phyloP scores from a whole-genome alignment of 1,140 invertebrate species.

The Cotesia glomerata region DNA sequence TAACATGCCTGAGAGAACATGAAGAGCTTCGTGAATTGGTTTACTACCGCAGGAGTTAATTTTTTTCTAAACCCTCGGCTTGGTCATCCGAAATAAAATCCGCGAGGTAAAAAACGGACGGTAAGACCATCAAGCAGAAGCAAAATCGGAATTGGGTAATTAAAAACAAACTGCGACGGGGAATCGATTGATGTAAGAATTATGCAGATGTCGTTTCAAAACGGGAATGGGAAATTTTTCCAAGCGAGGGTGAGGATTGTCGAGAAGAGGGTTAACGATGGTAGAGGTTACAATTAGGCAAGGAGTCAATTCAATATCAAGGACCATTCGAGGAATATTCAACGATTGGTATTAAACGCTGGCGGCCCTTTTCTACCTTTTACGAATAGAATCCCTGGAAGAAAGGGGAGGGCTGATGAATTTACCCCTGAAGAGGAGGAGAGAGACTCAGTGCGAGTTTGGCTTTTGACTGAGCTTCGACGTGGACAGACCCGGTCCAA shows the following conservation, averaged over 20 bases:
- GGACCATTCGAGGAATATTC: slow-evolving; percentile 59
- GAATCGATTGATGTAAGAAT: slow-evolving; percentile 57
- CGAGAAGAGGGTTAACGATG: slow-evolving; percentile 31
- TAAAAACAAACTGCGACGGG: slow-evolving; percentile 26
- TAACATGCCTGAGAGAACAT: slow-evolving; percentile 39
- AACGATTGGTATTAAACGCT: slow-evolving; percentile 58
- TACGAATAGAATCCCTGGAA: neutral
- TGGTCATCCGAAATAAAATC: slow-evolving; percentile 17
- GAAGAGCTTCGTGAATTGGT: slow-evolving; percentile 36
- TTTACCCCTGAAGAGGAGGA: neutral
- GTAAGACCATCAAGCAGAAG: too few relatives aligned
- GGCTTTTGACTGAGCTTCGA: slow-evolving; percentile 4
- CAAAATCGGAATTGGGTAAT: neutral
- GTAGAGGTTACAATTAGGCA: slow-evolving; percentile 61
- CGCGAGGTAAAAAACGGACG: too few relatives aligned
- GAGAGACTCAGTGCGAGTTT: neutral
- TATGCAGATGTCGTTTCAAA: slow-evolving; percentile 53
- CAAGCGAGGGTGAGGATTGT: neutral
- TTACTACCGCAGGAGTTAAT: slow-evolving; percentile 35
- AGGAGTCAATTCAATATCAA: slow-evolving; percentile 62
- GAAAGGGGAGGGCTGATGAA: neutral
- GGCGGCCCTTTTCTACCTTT: slow-evolving; percentile 33
- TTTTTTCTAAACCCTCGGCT: slow-evolving; percentile 32
- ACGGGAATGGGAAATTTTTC: too few relatives aligned
- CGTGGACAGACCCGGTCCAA: neutral